These are phyloP conservation scores for Eidolon helvum DNA, from an alignment of 2,113 vertebrate species.

Conservation along the genomic window DNA sequence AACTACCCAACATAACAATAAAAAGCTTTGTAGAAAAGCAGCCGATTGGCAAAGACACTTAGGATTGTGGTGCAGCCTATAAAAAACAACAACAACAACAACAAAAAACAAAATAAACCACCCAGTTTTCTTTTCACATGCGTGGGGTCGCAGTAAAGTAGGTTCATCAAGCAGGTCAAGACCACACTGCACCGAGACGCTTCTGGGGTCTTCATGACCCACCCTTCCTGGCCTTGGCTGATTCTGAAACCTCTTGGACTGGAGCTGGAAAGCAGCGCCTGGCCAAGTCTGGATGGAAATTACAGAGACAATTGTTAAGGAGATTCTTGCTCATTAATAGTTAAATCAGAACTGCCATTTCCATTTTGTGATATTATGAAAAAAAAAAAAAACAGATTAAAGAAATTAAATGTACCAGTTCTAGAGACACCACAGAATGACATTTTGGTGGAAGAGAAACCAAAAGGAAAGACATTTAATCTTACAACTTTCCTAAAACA, in stretches of 20 bases:
- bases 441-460: neutral
- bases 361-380: neutral
- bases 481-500: conserved; percentile 12
- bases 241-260: neutral
- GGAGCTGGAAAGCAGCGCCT: neutral
- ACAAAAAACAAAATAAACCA: neutral
- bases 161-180: neutral
- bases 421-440: neutral
- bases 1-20: no score
- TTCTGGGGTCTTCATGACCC: neutral
- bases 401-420: neutral
- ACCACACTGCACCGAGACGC: neutral
- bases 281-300: neutral
- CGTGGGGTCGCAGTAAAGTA: neutral
- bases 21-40: neutral
- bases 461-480: neutral
- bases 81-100: neutral
- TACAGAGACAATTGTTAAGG: neutral
- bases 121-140: neutral
- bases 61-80: neutral
- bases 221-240: neutral
- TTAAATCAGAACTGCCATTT: neutral
- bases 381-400: neutral
- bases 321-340: neutral
- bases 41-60: neutral